Evolutionary conservation across 1,140 invertebrate genomes (phyloP).

Genomic region (Magallana angulata): DNA sequence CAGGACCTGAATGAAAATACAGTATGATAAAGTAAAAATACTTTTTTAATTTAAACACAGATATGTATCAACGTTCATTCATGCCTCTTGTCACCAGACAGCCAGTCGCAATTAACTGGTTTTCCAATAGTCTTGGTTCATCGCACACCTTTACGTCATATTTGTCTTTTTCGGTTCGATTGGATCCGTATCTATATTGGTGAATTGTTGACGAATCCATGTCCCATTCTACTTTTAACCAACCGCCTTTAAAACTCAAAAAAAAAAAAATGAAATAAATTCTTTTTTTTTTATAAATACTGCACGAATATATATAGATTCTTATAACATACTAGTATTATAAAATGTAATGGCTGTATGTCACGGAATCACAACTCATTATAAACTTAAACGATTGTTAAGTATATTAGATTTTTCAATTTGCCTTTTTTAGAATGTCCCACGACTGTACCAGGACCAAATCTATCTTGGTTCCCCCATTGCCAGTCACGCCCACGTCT

Average conservation of each 20-base stretch:
- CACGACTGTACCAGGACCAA: conserved; percentile 47
- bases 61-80: too few species aligned
- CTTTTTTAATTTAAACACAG: too few species aligned
- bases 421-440: conserved; percentile 36
- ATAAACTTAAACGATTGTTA: not conserved
- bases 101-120: not conserved
- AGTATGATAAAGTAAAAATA: too few species aligned
- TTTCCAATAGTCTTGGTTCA: not conserved
- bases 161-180: not conserved
- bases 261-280: not conserved
- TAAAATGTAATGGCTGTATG: not conserved
- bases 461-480: conserved; percentile 52
- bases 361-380: not conserved
- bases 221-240: not conserved
- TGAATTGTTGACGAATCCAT: not conserved
- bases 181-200: not conserved
- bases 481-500: conserved; percentile 47
- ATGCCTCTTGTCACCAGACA: not conserved
- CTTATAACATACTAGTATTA: not conserved
- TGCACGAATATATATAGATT: not conserved
- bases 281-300: too few species aligned
- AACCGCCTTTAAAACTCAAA: not conserved
- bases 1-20: too few species aligned
- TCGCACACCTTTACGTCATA: conserved; percentile 3
- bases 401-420: not conserved